These are phyloP conservation scores for Mamestra configurata DNA, from an alignment of 1,140 invertebrate genomes.

Conservation along the genomic window DNA sequence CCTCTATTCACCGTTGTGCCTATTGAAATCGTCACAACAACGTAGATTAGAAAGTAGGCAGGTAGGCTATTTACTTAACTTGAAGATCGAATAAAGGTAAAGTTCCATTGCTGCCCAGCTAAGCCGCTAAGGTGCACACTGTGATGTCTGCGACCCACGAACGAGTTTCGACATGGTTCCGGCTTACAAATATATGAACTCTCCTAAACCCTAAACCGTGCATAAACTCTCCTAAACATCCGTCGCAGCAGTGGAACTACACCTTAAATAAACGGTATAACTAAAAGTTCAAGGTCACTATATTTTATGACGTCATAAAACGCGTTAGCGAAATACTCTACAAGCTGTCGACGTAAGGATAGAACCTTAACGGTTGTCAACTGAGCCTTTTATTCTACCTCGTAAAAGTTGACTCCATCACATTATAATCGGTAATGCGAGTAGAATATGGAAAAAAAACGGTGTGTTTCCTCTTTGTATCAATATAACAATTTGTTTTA, in stretches of 20 bases:
- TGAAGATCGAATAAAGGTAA: background rate
- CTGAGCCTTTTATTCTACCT: conserved; percentile 16
- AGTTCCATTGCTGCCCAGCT: too few species aligned
- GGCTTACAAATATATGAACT: too few species aligned
- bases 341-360: conserved; percentile 29
- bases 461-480: background rate
- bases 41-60: conserved; percentile 10
- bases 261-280: background rate
- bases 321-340: conserved; percentile 8
- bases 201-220: too few species aligned
- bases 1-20: background rate
- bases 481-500: background rate
- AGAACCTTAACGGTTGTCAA: conserved; percentile 27
- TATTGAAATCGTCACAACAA: conserved; percentile 21
- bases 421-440: background rate
- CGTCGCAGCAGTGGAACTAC: too few species aligned
- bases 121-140: too few species aligned
- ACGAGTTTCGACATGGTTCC: too few species aligned
- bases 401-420: conserved; percentile 29
- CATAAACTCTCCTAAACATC: too few species aligned
- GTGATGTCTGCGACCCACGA: too few species aligned
- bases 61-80: conserved; percentile 33
- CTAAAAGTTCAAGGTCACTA: background rate
- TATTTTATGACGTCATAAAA: conserved; percentile 13
- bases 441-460: background rate